phyloP scores from a whole-genome alignment of 2,113 vertebrate genomes.

The Connochaetes taurinus region DNA sequence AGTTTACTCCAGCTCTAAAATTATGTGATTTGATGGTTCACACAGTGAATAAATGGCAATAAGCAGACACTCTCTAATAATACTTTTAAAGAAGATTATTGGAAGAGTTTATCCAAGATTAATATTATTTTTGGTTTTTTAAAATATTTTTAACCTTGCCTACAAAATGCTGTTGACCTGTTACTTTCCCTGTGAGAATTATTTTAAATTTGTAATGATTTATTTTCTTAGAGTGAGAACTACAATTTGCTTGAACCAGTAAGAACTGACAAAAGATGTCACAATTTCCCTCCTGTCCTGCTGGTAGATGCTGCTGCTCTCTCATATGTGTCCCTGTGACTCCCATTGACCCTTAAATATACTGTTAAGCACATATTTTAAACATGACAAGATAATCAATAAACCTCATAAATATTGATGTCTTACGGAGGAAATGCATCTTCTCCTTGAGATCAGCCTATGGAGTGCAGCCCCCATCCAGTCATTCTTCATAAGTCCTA shows the following conservation, averaged over 20 bases:
- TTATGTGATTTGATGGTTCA: background rate
- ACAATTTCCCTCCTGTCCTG: background rate
- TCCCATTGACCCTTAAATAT: conserved; percentile 70
- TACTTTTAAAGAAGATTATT: background rate
- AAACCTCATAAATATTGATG: conserved; percentile 72
- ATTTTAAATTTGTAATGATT: conserved; percentile 12
- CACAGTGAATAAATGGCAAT: background rate
- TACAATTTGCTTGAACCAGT: background rate
- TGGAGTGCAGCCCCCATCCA: conserved; percentile 47
- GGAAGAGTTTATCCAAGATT: background rate
- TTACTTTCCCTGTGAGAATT: background rate
- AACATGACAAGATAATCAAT: conserved; percentile 71
- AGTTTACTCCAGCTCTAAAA: background rate
- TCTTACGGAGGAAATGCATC: conserved; percentile 55
- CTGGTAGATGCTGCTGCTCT: background rate
- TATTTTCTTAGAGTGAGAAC: background rate
- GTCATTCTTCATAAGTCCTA: conserved; percentile 64
- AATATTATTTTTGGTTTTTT: background rate
- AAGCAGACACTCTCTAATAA: background rate
- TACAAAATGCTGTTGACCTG: background rate
- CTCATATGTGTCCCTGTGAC: conserved; percentile 42
- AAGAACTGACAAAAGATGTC: conserved; percentile 31
- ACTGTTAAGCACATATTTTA: conserved; percentile 74
- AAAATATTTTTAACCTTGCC: background rate
- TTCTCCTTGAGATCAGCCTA: conserved; percentile 39